A percentile compares a stretch with the other conserved stretches of the same genome.
These are phyloP conservation scores for Drosophila subobscura DNA, from an alignment of 1,140 invertebrate genomes.

Conservation along the genomic window DNA sequence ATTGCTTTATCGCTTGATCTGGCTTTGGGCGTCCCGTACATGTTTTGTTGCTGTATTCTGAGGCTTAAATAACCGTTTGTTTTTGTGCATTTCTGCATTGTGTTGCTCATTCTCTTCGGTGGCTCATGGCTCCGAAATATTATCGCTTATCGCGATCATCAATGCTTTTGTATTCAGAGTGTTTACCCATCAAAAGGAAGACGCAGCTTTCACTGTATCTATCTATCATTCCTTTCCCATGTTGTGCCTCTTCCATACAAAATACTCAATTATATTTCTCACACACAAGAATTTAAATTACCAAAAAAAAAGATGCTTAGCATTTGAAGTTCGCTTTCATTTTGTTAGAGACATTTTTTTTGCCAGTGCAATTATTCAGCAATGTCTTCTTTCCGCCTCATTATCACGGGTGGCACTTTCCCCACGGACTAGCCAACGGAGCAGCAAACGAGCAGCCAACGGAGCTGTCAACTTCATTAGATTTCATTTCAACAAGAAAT, in stretches of 20 bases:
- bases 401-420: conserved; percentile 43
- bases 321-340: conserved; percentile 26
- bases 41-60: too few species aligned
- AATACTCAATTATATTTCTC: conserved; percentile 35
- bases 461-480: conserved; percentile 62
- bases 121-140: too few species aligned
- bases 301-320: neutral
- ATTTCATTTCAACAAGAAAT: conserved; percentile 62
- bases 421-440: conserved; percentile 16
- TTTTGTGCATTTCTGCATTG: too few species aligned
- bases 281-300: conserved; percentile 40
- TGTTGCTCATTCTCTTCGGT: too few species aligned
- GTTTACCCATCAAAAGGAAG: too few species aligned
- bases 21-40: too few species aligned
- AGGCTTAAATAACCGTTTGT: too few species aligned
- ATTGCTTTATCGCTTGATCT: too few species aligned
- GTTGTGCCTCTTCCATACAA: conserved; percentile 23
- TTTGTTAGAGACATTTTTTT: neutral
- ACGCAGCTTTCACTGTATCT: too few species aligned
- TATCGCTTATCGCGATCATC: too few species aligned
- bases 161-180: too few species aligned
- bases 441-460: conserved; percentile 46
- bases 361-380: conserved; percentile 25
- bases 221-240: conserved; percentile 9
- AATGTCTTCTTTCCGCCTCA: conserved; percentile 35